Evolutionary conservation across 2,797 vertebrate genomes (phyloP).

Genomic region (Phalanger gymnotis): DNA sequence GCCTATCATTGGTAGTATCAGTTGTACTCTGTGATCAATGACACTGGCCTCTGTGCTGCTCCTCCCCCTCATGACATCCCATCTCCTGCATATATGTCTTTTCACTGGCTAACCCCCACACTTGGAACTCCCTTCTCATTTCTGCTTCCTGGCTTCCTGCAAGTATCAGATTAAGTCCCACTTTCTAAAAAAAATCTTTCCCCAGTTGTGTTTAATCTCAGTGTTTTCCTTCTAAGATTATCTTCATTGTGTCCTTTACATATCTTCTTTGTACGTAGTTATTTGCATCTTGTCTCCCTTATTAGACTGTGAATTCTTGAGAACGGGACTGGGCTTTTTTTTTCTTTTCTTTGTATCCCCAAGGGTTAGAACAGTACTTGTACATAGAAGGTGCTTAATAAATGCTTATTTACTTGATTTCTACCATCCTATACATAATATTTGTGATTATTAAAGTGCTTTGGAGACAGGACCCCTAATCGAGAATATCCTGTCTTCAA

Average conservation of each 20-base stretch:
- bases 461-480: not conserved
- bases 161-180: not conserved
- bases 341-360: not conserved
- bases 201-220: not conserved
- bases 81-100: not conserved
- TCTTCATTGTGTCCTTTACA: not conserved
- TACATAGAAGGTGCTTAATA: not conserved
- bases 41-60: not conserved
- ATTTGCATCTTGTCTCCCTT: not conserved
- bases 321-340: not conserved
- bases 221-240: not conserved
- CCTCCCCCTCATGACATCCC: not conserved
- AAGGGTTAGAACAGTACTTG: not conserved
- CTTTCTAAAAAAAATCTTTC: not conserved
- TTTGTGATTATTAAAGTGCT: not conserved
- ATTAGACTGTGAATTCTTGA: not conserved
- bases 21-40: not conserved
- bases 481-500: not conserved
- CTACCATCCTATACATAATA: not conserved
- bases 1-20: not conserved
- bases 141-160: not conserved
- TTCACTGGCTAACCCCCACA: not conserved
- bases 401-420: not conserved
- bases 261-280: not conserved
- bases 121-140: not conserved